Base-by-base conservation (phyloP, 2,888 invertebrate genomes). In the Pseudococcus viburni region DNA sequence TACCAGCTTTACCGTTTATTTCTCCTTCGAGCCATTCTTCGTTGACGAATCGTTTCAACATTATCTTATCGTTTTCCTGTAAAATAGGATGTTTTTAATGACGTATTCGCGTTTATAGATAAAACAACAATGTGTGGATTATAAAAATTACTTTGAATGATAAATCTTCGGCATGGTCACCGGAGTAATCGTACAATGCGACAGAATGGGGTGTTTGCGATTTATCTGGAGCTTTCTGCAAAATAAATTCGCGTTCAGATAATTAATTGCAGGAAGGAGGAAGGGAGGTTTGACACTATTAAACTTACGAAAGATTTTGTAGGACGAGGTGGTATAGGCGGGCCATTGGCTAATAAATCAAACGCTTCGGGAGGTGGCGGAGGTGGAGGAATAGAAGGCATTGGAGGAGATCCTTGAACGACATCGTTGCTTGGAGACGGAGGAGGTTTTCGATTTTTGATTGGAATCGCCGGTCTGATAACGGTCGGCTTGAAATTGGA, bases 1-100 rank as follows among this genome's bases (percentile, higher is more conserved):
- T 94, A 64, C 97, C 97, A 91, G 95, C 94, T 89, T 93, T 93
- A 89, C 94, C 94, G 88, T 94, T 94, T 88, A 95, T 92, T 90
- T 94, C 93, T 8, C 97, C 97, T 91, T 93, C 94, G 90, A 95
- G 92, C 97, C 97, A 98, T 90, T 96, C 96, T 51, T 94, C 93
- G 91, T 96, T 96, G 42, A 96, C 93, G 90, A 94, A 93, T 90
- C 94, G 93, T 90, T 95, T 91, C 90, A 97, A 92, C 90, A 94
- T 93, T 89, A 98, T 94, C 90, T 94, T 93, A 90, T 97, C 95
- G 90, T 94, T 94, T 88, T 93, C 93, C 96, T 96, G 92, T 22
- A 93, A 85, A 77, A 86, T 42, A 77, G 77, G 77, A 77, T 33
- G 39, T 17, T 8, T 77, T 39, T 77, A 42, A 39, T 39, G 19